Conservation (phyloP, 1,140 invertebrate genomes). For the Harlomillsia oculata region DNA sequence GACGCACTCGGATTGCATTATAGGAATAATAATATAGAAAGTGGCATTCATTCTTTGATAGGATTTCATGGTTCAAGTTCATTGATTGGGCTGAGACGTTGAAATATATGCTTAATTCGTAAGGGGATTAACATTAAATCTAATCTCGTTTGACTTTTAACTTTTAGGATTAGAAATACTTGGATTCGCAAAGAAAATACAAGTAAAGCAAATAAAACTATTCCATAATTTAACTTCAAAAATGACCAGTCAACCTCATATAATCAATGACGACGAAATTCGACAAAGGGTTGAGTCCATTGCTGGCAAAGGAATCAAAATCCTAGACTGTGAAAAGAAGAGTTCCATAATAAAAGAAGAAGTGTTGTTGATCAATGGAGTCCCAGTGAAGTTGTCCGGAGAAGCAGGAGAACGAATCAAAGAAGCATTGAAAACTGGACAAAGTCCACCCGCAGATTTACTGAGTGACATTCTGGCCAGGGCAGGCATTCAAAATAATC, state of each 20-base stretch:
- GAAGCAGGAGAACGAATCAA: constrained; percentile 59
- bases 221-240: too few relatives aligned
- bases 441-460: constrained; percentile 56
- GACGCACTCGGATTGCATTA: too few relatives aligned
- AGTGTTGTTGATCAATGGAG: constrained; percentile 61
- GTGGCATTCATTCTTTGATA: too few relatives aligned
- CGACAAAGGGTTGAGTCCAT: constrained; percentile 66
- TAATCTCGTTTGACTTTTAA: too few relatives aligned
- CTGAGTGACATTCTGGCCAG: constrained; percentile 59
- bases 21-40: too few relatives aligned
- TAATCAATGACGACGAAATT: constrained; percentile 63
- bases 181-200: too few relatives aligned
- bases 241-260: not conserved
- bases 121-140: not conserved
- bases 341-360: constrained; percentile 62
- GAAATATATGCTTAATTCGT: not conserved
- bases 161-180: too few relatives aligned
- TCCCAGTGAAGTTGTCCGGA: constrained; percentile 57
- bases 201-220: too few relatives aligned
- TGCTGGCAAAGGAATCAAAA: constrained; percentile 59
- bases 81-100: too few relatives aligned
- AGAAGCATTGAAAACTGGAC: constrained; percentile 56
- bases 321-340: constrained; percentile 65
- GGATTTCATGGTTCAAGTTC: too few relatives aligned
- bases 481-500: constrained; percentile 49